phyloP scores from a whole-genome alignment of 2,113 vertebrate genomes.

The Cyprinus carpio region DNA sequence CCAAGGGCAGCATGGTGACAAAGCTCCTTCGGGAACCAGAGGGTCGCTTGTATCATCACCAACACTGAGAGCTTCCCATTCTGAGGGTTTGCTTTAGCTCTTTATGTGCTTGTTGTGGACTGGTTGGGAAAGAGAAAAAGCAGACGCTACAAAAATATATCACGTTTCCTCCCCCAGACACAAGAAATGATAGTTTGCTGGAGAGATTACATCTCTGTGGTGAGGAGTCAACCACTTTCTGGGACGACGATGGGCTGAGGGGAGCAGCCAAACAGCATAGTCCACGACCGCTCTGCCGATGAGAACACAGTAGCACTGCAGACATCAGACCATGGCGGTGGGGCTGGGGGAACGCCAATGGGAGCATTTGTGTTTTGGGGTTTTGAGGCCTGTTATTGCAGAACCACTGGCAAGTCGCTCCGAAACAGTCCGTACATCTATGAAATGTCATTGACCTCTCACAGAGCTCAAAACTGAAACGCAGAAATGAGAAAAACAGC shows the following conservation, averaged over 20 bases:
- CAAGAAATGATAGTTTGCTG: conserved; percentile 59
- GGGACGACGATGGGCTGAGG: neutral
- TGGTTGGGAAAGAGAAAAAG: conserved; percentile 58
- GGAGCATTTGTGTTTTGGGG: neutral
- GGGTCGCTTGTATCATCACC: neutral
- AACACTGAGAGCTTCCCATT: neutral
- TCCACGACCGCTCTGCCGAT: neutral
- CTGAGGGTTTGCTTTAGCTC: conserved; percentile 64
- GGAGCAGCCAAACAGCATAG: neutral
- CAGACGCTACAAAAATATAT: conserved; percentile 65
- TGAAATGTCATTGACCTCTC: conserved; percentile 37
- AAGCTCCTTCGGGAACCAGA: neutral
- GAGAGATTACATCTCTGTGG: conserved; percentile 61
- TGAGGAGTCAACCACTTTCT: neutral
- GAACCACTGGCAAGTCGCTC: neutral
- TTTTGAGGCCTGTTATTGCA: conserved; percentile 29
- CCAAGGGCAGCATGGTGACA: neutral
- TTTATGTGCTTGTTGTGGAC: conserved; percentile 27
- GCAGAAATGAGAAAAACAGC: conserved; percentile 21
- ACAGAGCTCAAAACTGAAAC: neutral
- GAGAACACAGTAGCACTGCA: neutral
- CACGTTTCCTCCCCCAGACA: conserved; percentile 13
- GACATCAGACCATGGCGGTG: conserved; percentile 29
- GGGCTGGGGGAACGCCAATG: neutral
- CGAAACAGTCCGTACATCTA: conserved; percentile 16